A percentile compares a stretch with the other conserved stretches of the same genome.
These are phyloP conservation scores for Scolopax rusticola DNA, from an alignment of 2,797 vertebrate species.

Conservation along the genomic window DNA sequence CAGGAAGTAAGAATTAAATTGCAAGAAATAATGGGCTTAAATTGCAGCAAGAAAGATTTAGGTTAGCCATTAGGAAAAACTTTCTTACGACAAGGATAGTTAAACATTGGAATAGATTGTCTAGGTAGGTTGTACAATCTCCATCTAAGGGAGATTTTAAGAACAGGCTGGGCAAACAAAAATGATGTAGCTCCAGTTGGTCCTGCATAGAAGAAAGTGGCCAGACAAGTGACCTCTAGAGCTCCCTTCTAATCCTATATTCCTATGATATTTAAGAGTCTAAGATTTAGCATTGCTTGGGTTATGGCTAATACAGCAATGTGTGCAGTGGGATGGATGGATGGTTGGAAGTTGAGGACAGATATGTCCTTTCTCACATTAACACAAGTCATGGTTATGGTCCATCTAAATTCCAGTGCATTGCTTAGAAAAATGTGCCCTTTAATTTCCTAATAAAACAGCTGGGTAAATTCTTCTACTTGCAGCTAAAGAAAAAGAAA, in stretches of 20 bases:
- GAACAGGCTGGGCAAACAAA: conserved; percentile 10
- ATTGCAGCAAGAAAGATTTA: conserved; percentile 8
- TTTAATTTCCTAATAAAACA: conserved; percentile 71
- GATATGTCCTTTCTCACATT: conserved; percentile 24
- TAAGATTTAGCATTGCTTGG: not conserved
- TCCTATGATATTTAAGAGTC: not conserved
- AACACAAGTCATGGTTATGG: conserved; percentile 27
- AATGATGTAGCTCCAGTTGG: not conserved
- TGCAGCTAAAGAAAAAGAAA: conserved; percentile 26
- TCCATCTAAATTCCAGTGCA: conserved; percentile 59
- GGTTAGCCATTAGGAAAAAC: conserved; percentile 38
- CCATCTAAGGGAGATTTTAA: not conserved
- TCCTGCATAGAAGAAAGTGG: not conserved
- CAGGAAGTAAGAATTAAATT: conserved; percentile 18
- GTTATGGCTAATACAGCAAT: not conserved
- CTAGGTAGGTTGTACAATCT: not conserved
- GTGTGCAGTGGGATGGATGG: conserved; percentile 27
- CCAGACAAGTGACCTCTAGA: conserved; percentile 15
- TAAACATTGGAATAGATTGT: conserved; percentile 18
- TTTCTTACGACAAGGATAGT: not conserved
- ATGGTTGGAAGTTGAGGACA: not conserved
- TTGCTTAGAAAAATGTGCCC: conserved; percentile 67
- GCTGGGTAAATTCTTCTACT: conserved; percentile 67
- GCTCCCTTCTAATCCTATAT: conserved; percentile 5
- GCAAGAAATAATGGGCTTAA: conserved; percentile 30